These are phyloP conservation scores for Vanessa tameamea DNA, from an alignment of 1,140 invertebrate species.

Conservation along the genomic window DNA sequence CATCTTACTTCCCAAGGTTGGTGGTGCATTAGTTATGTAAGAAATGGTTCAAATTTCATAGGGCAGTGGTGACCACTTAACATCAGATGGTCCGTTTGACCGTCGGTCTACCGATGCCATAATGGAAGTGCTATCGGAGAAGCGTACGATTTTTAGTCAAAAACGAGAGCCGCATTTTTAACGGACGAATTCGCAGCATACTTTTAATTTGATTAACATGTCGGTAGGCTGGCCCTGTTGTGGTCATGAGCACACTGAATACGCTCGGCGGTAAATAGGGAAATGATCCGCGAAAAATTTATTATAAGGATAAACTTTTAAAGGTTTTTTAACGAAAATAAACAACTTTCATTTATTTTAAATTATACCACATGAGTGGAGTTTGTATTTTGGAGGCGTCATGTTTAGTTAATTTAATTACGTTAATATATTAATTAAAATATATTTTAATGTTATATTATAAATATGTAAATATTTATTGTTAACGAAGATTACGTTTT, in stretches of 20 bases:
- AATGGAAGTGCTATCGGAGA: too few species aligned
- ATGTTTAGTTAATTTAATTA: too few species aligned
- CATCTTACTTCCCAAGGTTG: too few species aligned
- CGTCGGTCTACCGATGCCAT: too few species aligned
- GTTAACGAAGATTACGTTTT: too few species aligned
- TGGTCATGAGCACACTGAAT: conserved; percentile 27
- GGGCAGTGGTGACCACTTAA: too few species aligned
- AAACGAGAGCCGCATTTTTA: conserved; percentile 14
- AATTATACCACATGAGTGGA: conserved; percentile 17
- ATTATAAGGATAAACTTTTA: conserved; percentile 29
- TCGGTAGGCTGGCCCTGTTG: conserved; percentile 21
- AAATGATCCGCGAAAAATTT: conserved; percentile 31
- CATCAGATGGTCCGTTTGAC: too few species aligned
- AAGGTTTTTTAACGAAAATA: conserved; percentile 27
- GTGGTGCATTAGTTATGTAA: too few species aligned
- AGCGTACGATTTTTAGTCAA: not conserved
- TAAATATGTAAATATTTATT: too few species aligned
- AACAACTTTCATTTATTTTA: conserved; percentile 28
- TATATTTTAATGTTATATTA: too few species aligned
- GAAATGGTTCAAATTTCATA: too few species aligned
- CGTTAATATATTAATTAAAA: too few species aligned
- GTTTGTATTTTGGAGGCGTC: not conserved
- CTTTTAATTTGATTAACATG: conserved; percentile 33
- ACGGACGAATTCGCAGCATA: conserved; percentile 14
- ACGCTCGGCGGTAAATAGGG: conserved; percentile 25